Conservation (phyloP, 2,888 invertebrate genomes). For the Drosophila neonasuta region DNA sequence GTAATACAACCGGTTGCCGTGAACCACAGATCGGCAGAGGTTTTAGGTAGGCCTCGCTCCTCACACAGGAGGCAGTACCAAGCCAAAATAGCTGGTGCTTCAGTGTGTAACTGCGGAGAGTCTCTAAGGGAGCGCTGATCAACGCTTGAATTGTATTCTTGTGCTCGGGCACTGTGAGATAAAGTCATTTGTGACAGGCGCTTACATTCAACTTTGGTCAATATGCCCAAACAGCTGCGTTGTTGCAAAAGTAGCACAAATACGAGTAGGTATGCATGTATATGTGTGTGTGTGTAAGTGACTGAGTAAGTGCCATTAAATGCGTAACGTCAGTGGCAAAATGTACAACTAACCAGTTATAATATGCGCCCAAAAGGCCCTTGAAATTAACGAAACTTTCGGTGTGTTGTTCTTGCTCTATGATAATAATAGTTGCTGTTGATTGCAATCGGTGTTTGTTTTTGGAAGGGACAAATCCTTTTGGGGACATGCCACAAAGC, state of each 20-base stretch:
- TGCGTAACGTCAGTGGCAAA: conserved; percentile 11
- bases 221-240: neutral
- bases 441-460: neutral
- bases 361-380: conserved; percentile 21
- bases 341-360: conserved; percentile 29
- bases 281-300: conserved; percentile 9
- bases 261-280: neutral
- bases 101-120: too few species aligned
- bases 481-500: conserved; percentile 9
- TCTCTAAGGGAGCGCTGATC: too few species aligned
- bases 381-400: conserved; percentile 4
- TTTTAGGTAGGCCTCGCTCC: too few species aligned
- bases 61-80: too few species aligned
- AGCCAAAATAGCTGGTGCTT: too few species aligned
- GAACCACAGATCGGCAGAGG: too few species aligned
- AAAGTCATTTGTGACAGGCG: too few species aligned
- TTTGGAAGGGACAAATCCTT: neutral
- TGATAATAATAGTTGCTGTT: neutral
- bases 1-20: too few species aligned
- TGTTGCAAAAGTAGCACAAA: neutral
- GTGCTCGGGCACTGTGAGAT: too few species aligned
- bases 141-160: too few species aligned
- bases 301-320: conserved; percentile 21
- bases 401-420: neutral
- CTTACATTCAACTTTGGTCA: too few species aligned